Evolutionary conservation across 2,797 vertebrate species (phyloP).

Genomic region (Hippocampus kuda): DNA sequence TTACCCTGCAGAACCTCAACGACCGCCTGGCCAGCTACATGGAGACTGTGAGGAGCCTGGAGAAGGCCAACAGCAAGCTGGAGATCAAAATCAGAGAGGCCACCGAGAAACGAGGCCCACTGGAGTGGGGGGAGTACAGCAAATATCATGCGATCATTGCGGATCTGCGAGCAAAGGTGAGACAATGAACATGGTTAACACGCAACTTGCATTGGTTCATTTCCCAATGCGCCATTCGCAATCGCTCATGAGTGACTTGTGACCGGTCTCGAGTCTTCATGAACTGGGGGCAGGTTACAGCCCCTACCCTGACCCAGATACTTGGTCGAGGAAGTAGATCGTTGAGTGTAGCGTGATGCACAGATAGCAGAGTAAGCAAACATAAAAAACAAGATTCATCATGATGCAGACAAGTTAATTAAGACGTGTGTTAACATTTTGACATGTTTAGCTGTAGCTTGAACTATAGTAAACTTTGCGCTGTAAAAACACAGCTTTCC

Average conservation of each 20-base stretch:
- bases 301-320: not conserved
- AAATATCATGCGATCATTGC: slow-evolving; percentile 64
- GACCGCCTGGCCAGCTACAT: slow-evolving; percentile 81
- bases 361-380: no score
- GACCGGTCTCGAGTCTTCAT: not conserved
- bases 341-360: no score
- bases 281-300: not conserved
- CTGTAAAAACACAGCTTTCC: not conserved
- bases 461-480: not conserved
- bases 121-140: slow-evolving; percentile 64
- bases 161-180: slow-evolving; percentile 77
- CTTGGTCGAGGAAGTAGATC: not conserved
- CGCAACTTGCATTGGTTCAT: not conserved
- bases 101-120: slow-evolving; percentile 71
- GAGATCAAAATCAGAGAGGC: slow-evolving; percentile 77
- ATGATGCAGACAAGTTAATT: no score
- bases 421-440: not conserved
- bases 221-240: not conserved
- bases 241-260: not conserved
- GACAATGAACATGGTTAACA: slow-evolving; percentile 13
- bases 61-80: slow-evolving; percentile 69
- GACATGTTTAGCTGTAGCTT: not conserved
- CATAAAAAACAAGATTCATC: no score
- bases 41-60: slow-evolving; percentile 75
- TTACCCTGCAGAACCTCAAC: slow-evolving; percentile 79